Evolutionary conservation across 2,113 vertebrate genomes (phyloP).

Genomic region (Colinus virginianus): DNA sequence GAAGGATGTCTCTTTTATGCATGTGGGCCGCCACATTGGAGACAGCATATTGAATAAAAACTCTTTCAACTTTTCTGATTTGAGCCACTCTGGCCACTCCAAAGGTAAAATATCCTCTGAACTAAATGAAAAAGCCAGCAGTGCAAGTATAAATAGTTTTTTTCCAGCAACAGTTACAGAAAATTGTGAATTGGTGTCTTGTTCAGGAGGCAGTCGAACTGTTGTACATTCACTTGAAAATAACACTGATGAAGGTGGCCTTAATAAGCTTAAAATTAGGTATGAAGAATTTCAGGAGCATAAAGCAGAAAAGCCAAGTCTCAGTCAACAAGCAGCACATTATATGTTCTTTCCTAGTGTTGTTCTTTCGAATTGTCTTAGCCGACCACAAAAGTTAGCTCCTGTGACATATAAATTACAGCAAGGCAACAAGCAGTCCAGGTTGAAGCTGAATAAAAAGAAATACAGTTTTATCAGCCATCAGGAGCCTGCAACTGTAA

Average conservation of each 20-base stretch:
- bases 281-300: conserved; percentile 98
- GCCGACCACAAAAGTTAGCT: conserved; percentile 86
- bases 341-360: conserved; percentile 99
- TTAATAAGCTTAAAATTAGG: conserved; percentile 94
- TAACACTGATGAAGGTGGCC: conserved; percentile 84
- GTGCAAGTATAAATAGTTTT: conserved; percentile 74
- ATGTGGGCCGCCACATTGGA: conserved; percentile 75
- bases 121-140: conserved; percentile 82
- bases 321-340: conserved; percentile 95
- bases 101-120: conserved; percentile 85
- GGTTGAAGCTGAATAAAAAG: conserved; percentile 88
- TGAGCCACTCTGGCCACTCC: conserved; percentile 85
- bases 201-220: conserved; percentile 78
- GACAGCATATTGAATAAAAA: conserved; percentile 83
- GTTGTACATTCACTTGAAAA: conserved; percentile 78
- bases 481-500: conserved; percentile 69
- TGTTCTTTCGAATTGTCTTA: conserved; percentile 97
- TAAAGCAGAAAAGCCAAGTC: conserved; percentile 90
- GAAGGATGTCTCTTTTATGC: conserved; percentile 82
- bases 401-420: conserved; percentile 83
- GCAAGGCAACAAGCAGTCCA: conserved; percentile 83
- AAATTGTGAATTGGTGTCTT: conserved; percentile 79
- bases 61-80: conserved; percentile 87
- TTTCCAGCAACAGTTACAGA: conserved; percentile 79
- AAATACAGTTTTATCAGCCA: conserved; percentile 74